Evolutionary conservation across 92 coral and sea anemone genomes (phyloP), one percentile per base, ranked within the genome.

Genomic region (Porites evermanni): DNA sequence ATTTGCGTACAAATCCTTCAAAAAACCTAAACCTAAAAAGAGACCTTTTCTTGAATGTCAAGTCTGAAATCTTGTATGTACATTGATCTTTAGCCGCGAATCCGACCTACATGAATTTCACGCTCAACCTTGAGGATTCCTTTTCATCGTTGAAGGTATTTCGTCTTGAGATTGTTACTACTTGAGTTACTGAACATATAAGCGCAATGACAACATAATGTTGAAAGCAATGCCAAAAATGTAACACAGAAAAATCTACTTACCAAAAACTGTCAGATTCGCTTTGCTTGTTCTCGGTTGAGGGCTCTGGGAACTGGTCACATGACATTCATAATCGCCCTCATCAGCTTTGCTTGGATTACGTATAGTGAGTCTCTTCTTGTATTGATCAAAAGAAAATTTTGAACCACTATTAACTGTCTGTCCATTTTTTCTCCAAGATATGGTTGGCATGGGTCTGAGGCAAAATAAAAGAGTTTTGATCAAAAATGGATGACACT

Each of bases 361-460:
- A 51, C 69, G 88, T 50, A 97, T 83, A 23, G 92, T 95, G 8
- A 97, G 72, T 72, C 98, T 91, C 88, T 95, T 97, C 66, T 84
- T 89, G 79, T 83, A 67, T 50, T 75, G 83, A 12, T 63, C 75
- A 20, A 97, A 72, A 24, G 51, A 58, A 87, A 69, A 95, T 72
- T 95, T 97, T 19, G 88, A 72, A 79, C 70, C 78, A 60, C 80
- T 44, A 1, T 88, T 67, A 60, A 97, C 75, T 17, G 64, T 68
- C 11, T 80, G 88, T 20, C 94, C 95, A 80, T 86, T 78, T 74
- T 75, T 88, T 79, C 83, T 90, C 99, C 99, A 97, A 8, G 92
- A 85, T 32, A 95, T 93, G 6, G 65, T 77, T 14, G 99, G 99
- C 94, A 97, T 88, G 60, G 99, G 99, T 13, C 99, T 97, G 82